phyloP scores from a whole-genome alignment of 2,113 vertebrate genomes.

The Lagopus leucura region DNA sequence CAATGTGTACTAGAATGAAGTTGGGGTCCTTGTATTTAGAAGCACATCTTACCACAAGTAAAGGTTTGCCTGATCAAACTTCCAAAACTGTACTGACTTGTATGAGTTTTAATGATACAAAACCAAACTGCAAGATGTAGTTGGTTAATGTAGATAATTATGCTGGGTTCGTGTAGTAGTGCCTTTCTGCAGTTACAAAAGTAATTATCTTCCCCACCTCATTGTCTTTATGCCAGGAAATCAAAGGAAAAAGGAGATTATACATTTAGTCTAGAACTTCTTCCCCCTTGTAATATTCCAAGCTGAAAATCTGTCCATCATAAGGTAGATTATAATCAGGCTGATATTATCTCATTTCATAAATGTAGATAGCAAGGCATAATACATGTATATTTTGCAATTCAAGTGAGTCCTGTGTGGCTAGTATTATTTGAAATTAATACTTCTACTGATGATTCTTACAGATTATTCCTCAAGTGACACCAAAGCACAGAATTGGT shows the following conservation, averaged over 20 bases:
- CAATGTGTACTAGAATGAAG: not conserved
- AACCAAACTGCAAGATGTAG: not conserved
- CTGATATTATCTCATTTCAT: not conserved
- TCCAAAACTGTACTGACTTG: not conserved
- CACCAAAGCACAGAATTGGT: not conserved
- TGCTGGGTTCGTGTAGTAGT: not conserved
- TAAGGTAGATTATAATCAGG: not conserved
- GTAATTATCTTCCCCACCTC: not conserved
- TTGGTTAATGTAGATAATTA: not conserved
- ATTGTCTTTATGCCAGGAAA: not conserved
- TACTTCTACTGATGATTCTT: not conserved
- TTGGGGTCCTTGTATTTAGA: not conserved
- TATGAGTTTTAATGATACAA: constrained; percentile 9
- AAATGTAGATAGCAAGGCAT: not conserved
- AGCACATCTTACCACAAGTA: not conserved
- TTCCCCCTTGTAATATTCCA: not conserved
- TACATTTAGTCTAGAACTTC: not conserved
- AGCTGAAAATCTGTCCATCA: not conserved
- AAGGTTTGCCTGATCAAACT: not conserved
- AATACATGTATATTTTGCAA: not conserved
- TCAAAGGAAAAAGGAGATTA: not conserved
- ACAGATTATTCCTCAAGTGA: not conserved
- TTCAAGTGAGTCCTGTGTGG: not conserved
- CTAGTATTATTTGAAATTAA: not conserved
- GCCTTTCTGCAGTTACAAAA: not conserved